Percentiles rank a stretch among this genome's conserved stretches.
These are phyloP conservation scores for Nasonia oneida DNA, from an alignment of 2,888 invertebrate species.

Conservation along the genomic window DNA sequence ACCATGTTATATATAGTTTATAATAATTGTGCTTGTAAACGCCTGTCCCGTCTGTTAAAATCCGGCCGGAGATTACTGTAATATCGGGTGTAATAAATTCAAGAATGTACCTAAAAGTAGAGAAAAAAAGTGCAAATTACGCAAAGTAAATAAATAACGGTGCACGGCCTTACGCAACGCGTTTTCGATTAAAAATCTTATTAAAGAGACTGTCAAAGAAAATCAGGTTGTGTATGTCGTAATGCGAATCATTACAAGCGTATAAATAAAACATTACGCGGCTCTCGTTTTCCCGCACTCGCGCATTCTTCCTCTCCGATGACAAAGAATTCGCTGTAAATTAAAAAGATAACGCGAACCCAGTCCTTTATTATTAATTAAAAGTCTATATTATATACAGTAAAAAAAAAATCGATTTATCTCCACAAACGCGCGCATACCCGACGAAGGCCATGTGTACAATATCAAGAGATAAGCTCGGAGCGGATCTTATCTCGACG, in stretches of 20 bases:
- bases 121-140: not conserved
- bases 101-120: not conserved
- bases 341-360: not conserved
- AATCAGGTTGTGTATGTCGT: conserved; percentile 11
- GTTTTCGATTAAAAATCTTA: conserved; percentile 7
- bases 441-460: not conserved
- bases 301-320: not conserved
- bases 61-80: not conserved
- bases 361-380: not conserved
- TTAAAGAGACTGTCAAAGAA: conserved; percentile 12
- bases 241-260: not conserved
- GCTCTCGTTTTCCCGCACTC: not conserved
- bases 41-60: conserved; percentile 1
- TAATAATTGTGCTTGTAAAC: not conserved
- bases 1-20: not conserved
- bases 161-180: not conserved
- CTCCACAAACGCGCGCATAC: conserved; percentile 1
- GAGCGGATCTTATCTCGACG: not conserved
- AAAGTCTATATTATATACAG: not conserved
- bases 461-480: not conserved
- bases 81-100: not conserved
- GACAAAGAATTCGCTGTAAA: not conserved
- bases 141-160: conserved; percentile 1
- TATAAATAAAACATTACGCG: not conserved
- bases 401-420: not conserved